Evolutionary conservation across 2,888 invertebrate genomes (phyloP).

Genomic region (Lucinisca nassula): DNA sequence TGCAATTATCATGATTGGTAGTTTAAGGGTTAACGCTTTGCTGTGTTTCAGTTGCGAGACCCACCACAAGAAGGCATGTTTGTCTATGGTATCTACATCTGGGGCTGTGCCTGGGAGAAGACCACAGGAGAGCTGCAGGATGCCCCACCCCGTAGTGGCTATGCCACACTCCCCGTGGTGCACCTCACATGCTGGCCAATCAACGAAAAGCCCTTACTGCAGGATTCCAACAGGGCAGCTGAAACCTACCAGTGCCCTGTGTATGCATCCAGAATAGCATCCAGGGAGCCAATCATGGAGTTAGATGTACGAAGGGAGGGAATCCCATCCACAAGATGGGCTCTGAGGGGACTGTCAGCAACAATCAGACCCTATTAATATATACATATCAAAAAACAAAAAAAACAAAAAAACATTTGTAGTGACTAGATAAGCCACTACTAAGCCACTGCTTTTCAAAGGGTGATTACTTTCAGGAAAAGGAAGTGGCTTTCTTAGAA

Average conservation of each 20-base stretch:
- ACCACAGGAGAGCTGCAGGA: slow-evolving; percentile 87
- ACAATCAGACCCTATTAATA: slow-evolving; percentile 86
- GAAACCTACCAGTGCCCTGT: slow-evolving; percentile 87
- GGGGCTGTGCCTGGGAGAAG: slow-evolving; percentile 88
- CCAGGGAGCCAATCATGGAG: slow-evolving; percentile 84
- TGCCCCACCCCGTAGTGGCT: slow-evolving; percentile 83
- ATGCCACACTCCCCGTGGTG: slow-evolving; percentile 86
- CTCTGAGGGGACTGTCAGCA: slow-evolving; percentile 86
- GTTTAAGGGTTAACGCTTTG: too few species aligned
- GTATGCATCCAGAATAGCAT: slow-evolving; percentile 83
- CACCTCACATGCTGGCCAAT: slow-evolving; percentile 86
- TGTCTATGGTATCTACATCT: slow-evolving; percentile 87
- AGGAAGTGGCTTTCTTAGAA: too few species aligned
- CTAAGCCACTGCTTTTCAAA: too few species aligned
- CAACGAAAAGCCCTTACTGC: slow-evolving; percentile 83
- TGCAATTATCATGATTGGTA: too few species aligned
- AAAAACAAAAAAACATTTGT: too few species aligned
- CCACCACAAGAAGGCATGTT: slow-evolving; percentile 88
- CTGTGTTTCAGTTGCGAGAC: slow-evolving; percentile 84
- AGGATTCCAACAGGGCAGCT: slow-evolving; percentile 81
- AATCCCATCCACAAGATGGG: slow-evolving; percentile 85
- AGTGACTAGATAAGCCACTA: too few species aligned
- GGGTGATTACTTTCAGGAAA: too few species aligned
- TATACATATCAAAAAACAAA: too few species aligned
- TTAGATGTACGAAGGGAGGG: slow-evolving; percentile 85